Percentiles rank a stretch among this genome's conserved stretches.
Evolutionary conservation across 2,797 vertebrate genomes (phyloP).

Genomic region (Hoplostethus mediterraneus): DNA sequence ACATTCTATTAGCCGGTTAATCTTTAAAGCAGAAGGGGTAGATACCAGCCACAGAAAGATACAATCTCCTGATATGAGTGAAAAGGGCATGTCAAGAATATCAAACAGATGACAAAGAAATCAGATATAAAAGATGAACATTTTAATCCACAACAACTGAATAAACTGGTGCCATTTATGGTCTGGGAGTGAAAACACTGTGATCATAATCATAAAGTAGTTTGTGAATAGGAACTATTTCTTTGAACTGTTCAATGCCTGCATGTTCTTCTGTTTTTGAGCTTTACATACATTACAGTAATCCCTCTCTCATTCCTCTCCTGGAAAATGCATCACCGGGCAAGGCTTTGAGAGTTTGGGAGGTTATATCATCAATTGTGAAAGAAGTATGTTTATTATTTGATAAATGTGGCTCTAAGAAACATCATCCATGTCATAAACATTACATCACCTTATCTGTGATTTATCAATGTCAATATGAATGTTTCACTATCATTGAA

Average conservation of each 20-base stretch:
- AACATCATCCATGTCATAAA: not conserved
- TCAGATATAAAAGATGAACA: slow-evolving; percentile 61
- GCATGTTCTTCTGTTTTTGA: slow-evolving; percentile 33
- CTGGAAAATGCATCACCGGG: slow-evolving; percentile 35
- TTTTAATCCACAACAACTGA: slow-evolving; percentile 37
- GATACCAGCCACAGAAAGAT: slow-evolving; percentile 63
- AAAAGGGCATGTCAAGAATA: slow-evolving; percentile 78
- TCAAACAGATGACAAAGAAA: slow-evolving; percentile 65
- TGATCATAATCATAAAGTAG: slow-evolving; percentile 35
- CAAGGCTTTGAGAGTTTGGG: slow-evolving; percentile 17
- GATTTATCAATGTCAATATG: not conserved
- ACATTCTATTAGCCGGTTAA: slow-evolving; percentile 70
- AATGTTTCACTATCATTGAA: not conserved
- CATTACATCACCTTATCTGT: no score
- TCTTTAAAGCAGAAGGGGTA: slow-evolving; percentile 67
- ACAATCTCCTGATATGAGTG: slow-evolving; percentile 64
- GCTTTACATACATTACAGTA: slow-evolving; percentile 71
- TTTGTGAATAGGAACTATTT: slow-evolving; percentile 27
- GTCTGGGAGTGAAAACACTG: slow-evolving; percentile 18
- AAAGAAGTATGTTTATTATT: no score
- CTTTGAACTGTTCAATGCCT: slow-evolving; percentile 22
- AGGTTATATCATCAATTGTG: slow-evolving; percentile 4
- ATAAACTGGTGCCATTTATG: slow-evolving; percentile 51
- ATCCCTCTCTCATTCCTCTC: slow-evolving; percentile 47
- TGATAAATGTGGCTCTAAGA: not conserved